Base-by-base conservation (phyloP, 2,113 vertebrate genomes). In the Prietella phreatophila region DNA sequence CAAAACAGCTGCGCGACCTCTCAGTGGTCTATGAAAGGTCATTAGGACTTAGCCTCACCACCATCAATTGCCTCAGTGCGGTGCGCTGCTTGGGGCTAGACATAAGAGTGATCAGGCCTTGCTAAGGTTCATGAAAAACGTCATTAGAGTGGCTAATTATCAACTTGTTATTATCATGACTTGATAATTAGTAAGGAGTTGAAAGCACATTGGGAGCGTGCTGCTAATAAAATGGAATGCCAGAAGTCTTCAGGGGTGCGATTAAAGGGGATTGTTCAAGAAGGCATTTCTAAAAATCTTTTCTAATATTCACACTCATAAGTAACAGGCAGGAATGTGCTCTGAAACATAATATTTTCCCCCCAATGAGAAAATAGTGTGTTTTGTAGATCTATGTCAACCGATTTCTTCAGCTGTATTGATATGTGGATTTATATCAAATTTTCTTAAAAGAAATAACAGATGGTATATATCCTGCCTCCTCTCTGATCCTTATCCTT, bases 131-230 rank as follows among this genome's bases (percentile, higher is more conserved):
- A 67, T 73, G 73, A 88, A 89, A 78, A 89, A 89, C 84, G 84
- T 88, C 73, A 86, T 94, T 93, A 93, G 65, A 89, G 92, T 86
- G 88, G 83, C 92, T 93, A 90, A 94, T 93, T 93, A 92, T 91
- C 90, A 88, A 89, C 93, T 91, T 78, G 83, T 90, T 92, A 89
- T 91, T 92, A 89, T 92, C 85, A 82, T 89, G 73, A 73, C 69
- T 39, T 19, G 87, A 90, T 92, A 93, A 92, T 92, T 91, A 91
- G 88, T 89, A 88, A 71, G 2, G 79, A 89, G 84, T 89, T 90
- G 88, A 86, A 90, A 76, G 87, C 75, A 84, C 73, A 82, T 17
- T 83, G 58, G 76, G 82, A 88, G 47, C 82, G 47, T 73, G 14
- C 27, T 85, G 83, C 61, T 69, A 83, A 90, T 79, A 61, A 76